Base-by-base conservation (phyloP, 1,140 invertebrate genomes). In the Meloidogyne chitwoodi region DNA sequence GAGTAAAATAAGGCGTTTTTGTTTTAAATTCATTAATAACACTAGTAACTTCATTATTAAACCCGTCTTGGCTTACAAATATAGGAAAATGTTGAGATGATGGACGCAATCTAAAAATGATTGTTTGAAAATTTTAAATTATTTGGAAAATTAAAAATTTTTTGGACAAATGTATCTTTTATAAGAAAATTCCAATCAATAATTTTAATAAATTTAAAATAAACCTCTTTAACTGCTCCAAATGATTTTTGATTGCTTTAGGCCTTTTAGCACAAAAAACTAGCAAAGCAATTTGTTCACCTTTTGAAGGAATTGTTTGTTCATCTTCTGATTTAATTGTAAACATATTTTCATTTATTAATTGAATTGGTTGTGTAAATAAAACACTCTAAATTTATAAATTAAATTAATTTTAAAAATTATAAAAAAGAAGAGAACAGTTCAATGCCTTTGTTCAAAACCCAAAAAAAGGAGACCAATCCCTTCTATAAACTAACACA, bases 21-120 rank as follows among this genome's bases (percentile, higher is more conserved):
- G 74, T 77, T 5, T 87, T 87, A 75, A 88, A 89, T 62, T 81
- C 76, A 61, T 84, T 65, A 24, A 89, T 88, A 19, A 86, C 83
- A 11, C 86, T 69, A n/a, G 86, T 74, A 1, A 89, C 89, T 2
- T 70, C 62, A 31, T 76, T 66, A 75, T 88, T 87, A 8, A 86
- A 84, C 77, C 89, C 89, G 77, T 90, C 89, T 77, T 89, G 89
- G 71, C 88, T 89, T 0, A 90, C 88, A 29, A 89, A 86, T 61
- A 90, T 87, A 0, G 89, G 89, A 78, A 89, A 89, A 67, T 83
- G 82, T n/a, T 85, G 72, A 8, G 78, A 78, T 70, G 83, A 81
- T 31, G 85, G 85, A 61, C 88, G 80, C 0, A 78, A 24, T n/a
- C 76, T 78, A 12, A 26, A 75, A 80, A n/a, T 12, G 16, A 19